Percentiles rank a stretch among this genome's conserved stretches.
phyloP scores from a whole-genome alignment of 64 coral and sea anemone species.

The Stylophora pistillata region DNA sequence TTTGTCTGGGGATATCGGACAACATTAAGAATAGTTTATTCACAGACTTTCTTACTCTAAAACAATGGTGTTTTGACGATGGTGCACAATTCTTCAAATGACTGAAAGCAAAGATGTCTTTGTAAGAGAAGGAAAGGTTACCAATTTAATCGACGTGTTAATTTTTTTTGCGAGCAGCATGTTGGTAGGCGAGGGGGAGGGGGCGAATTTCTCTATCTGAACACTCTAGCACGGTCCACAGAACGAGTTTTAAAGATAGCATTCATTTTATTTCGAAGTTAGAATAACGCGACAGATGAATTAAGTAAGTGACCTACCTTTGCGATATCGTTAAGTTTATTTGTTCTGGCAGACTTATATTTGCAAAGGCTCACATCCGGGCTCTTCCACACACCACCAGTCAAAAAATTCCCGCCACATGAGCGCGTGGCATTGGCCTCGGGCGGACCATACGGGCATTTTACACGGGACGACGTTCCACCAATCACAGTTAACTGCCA shows the following conservation, averaged over 20 bases:
- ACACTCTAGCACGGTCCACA: too few species aligned
- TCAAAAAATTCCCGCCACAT: conserved; percentile 55
- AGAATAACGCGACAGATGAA: background rate
- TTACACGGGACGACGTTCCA: background rate
- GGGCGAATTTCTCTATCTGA: too few species aligned
- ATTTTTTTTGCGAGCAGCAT: too few species aligned
- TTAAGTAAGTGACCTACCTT: conserved; percentile 2
- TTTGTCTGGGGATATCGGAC: background rate
- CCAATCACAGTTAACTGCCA: conserved; percentile 41
- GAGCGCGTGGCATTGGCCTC: conserved; percentile 12
- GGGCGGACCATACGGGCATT: conserved; percentile 44
- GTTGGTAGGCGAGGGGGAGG: too few species aligned
- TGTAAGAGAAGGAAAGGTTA: too few species aligned
- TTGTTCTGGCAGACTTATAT: conserved; percentile 30
- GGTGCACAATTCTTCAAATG: too few species aligned
- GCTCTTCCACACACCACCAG: conserved; percentile 37
- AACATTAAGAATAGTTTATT: background rate
- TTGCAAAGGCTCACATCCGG: conserved; percentile 20
- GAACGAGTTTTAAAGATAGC: too few species aligned
- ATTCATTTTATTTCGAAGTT: too few species aligned
- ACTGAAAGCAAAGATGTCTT: too few species aligned
- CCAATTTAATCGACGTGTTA: too few species aligned
- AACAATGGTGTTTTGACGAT: too few species aligned
- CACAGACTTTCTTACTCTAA: too few species aligned
- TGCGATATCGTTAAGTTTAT: conserved; percentile 11